A percentile compares a stretch with the other conserved stretches of the same genome.
phyloP scores from a whole-genome alignment of 2,797 vertebrate species.

The Pipistrellus pipistrellus region DNA sequence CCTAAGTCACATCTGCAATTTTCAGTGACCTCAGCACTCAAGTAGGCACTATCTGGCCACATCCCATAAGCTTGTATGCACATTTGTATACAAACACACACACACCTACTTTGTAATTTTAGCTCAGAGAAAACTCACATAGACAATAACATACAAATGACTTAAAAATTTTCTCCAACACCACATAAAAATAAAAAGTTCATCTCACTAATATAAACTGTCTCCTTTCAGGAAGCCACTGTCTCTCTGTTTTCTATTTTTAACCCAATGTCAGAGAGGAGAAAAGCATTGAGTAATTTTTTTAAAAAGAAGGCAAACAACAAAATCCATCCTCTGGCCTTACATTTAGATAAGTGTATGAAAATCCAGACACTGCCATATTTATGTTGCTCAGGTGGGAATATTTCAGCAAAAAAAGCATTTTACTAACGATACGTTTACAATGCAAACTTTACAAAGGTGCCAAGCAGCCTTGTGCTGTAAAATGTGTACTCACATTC shows the following conservation, averaged over 20 bases:
- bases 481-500: constrained; percentile 3
- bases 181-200: not conserved
- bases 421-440: constrained; percentile 55
- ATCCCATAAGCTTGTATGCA: not conserved
- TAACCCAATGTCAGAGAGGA: constrained; percentile 13
- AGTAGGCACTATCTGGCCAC: not conserved
- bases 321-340: not conserved
- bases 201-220: not conserved
- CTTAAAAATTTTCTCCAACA: not conserved
- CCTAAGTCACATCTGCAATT: not conserved
- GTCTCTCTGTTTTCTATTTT: not conserved
- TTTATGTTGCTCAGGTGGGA: not conserved
- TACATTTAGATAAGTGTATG: constrained; percentile 10
- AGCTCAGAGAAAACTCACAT: not conserved
- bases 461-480: not conserved
- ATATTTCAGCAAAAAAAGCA: constrained; percentile 56
- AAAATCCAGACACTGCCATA: not conserved
- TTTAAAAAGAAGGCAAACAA: not conserved
- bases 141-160: not conserved
- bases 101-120: not conserved
- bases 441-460: constrained; percentile 13
- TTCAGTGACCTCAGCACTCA: not conserved
- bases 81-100: too few relatives aligned
- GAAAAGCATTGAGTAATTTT: not conserved
- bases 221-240: constrained; percentile 32